Evolutionary conservation across 2,797 vertebrate genomes (phyloP), one percentile per base, ranked within the genome.

Genomic region (Distichodus sexfasciatus): DNA sequence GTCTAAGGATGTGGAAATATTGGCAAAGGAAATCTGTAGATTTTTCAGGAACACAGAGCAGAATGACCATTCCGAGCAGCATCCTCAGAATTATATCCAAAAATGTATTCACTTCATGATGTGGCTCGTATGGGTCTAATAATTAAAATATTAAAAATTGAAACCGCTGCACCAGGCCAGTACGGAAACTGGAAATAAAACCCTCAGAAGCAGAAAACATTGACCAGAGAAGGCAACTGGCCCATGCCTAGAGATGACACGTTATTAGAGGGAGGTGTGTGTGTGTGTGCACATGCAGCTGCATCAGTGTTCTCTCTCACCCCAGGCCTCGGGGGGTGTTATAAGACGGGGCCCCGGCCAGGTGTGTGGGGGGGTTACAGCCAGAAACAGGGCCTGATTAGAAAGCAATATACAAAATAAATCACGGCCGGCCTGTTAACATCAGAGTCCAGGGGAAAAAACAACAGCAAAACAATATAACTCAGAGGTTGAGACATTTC

Each of bases 371-470:
- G 35, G 51, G 74, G 47, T 57, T 73, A 48, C 38, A 31, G 69
- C 55, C 70, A 70, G 67, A 72, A 75, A 58, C 68, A 40, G 46
- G 19, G 50, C 57, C 65, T 63, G 69, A 79, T 66, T 77, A 73
- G 40, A 75, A 77, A 68, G 43, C 60, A 77, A 71, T 66, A 72
- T 41, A 76, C 69, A 75, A 75, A n/a, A 77, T 75, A 71, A 73
- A 77, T 75, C 66, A 73, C 53, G 44, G 33, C 38, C 36, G 24
- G 46, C 60, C 69, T 68, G 48, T 76, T 74, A 75, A 72, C 51
- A 69, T 64, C 6, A 11, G 31, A 57, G 59, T 69, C 69, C 12
- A 60, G 57, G 50, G 35, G 31, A 76, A 70, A n/a, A n/a, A 73
- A 58, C 66, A 69, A 66, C 55, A 38, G 38, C 58, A 24, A 68